Evolutionary conservation across 2,888 invertebrate genomes (phyloP), one percentile per base, ranked within the genome.

Genomic region (Perithous albicinctus): DNA sequence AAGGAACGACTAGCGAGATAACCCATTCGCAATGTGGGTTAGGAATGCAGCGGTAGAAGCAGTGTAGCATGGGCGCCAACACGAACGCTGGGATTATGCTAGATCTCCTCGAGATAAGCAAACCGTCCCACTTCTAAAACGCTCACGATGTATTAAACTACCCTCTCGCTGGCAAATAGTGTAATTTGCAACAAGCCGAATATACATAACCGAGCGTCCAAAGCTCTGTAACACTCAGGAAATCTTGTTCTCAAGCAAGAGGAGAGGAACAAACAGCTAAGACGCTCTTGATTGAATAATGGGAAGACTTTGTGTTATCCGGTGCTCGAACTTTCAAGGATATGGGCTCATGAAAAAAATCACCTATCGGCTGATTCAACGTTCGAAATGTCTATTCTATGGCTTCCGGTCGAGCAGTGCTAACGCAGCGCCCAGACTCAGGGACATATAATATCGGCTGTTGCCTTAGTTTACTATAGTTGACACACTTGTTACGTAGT

Each of bases 21-120:
- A 75, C 51, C 75, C 41, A 82, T 75, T 82, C 59, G 82, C 72
- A 48, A 78, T 82, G 82, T 82, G 67, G 82, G 78, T 78, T 78
- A 78, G 78, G 82, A 78, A 82, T 78, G 78, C 43, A 43, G 29
- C 41, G n/a, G 29, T 54, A 73, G 23, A 23, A 46, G 38, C 69
- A 41, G 63, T 4, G n/a, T 54, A 64, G 67, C 56, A 69, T 63
- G 69, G 48, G 20, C 20, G 15, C 18, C 51, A n/a, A n/a, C n/a
- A n/a, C n/a, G n/a, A n/a, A n/a, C n/a, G n/a, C n/a, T n/a, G n/a
- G 41, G 51, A 80, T 70, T 70, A 64, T 64, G 18, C 23, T 2
- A 20, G 48, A 63, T 72, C 59, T 54, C n/a, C 54, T 38, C 76
- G 41, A 51, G 20, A 23, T 18, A 23, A 67, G 7, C 35, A 15